Percentiles rank a stretch among this genome's conserved stretches.
These are phyloP conservation scores for Palythoa heliodiscus DNA, from an alignment of 92 coral and sea anemone genomes.

Conservation along the genomic window DNA sequence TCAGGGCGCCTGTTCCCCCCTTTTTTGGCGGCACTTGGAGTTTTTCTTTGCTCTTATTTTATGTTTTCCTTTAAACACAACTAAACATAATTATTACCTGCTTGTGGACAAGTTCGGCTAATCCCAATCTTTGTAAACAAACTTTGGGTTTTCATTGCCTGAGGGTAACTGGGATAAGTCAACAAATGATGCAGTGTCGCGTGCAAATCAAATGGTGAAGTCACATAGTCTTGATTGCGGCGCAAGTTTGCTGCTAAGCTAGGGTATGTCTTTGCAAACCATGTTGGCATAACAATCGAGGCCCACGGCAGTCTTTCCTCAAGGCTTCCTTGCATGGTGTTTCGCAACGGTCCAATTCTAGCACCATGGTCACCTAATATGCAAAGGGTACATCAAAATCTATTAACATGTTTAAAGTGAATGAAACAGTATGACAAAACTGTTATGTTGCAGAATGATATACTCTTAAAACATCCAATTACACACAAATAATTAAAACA, in stretches of 20 bases:
- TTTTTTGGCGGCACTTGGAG: too few relatives aligned
- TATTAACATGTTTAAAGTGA: not conserved
- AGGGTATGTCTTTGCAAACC: constrained; percentile 72
- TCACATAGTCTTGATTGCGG: constrained; percentile 60
- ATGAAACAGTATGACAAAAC: not conserved
- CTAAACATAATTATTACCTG: constrained; percentile 46
- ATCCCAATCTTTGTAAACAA: constrained; percentile 59
- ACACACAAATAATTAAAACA: not conserved
- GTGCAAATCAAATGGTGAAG: constrained; percentile 76
- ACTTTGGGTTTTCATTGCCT: constrained; percentile 63
- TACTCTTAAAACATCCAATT: not conserved
- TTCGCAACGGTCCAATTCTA: constrained; percentile 72
- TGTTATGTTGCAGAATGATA: not conserved
- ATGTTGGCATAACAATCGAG: constrained; percentile 71
- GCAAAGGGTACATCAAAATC: not conserved
- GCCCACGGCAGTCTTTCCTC: constrained; percentile 83
- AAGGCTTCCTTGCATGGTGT: constrained; percentile 79
- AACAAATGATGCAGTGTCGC: constrained; percentile 73
- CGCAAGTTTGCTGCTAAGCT: constrained; percentile 52
- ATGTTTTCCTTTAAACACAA: too few relatives aligned
- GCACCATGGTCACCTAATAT: constrained; percentile 83
- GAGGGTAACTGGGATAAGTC: constrained; percentile 46
- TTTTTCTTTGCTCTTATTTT: too few relatives aligned
- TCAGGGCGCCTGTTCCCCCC: too few relatives aligned
- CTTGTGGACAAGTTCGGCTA: constrained; percentile 60